These are phyloP conservation scores for Tetragnatha versicolor DNA, from an alignment of 1,140 invertebrate species.

Conservation along the genomic window DNA sequence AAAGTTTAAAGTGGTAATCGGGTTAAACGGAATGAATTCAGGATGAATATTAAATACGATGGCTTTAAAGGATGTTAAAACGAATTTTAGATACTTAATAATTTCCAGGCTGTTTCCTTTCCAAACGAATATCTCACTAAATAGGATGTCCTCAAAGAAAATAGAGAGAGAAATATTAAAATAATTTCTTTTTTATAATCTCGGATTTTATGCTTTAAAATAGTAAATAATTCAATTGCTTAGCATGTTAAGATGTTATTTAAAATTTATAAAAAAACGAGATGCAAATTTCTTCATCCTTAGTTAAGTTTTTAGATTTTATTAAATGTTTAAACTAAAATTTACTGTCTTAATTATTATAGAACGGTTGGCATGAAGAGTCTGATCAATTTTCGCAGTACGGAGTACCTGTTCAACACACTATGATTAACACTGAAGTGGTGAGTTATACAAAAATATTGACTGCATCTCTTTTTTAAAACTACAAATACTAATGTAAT, in stretches of 20 bases:
- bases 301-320: background rate
- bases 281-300: background rate
- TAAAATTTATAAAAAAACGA: background rate
- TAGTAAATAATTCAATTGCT: background rate
- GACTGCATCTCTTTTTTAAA: background rate
- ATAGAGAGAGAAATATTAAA: too few relatives aligned
- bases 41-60: too few relatives aligned
- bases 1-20: too few relatives aligned
- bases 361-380: slow-evolving; percentile 37
- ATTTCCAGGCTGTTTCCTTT: too few relatives aligned
- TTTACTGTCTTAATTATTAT: background rate
- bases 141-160: too few relatives aligned
- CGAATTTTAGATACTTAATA: too few relatives aligned
- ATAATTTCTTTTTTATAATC: too few relatives aligned
- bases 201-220: too few relatives aligned
- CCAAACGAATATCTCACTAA: too few relatives aligned
- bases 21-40: too few relatives aligned
- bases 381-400: slow-evolving; percentile 1
- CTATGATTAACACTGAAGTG: background rate
- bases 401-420: slow-evolving; percentile 10
- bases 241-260: background rate
- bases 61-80: too few relatives aligned
- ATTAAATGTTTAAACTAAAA: background rate
- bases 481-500: background rate
- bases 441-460: background rate